Evolutionary conservation across 2,888 invertebrate species (phyloP), one percentile per base, ranked within the genome.

Genomic region (Sphaerophoria rueppellii): DNA sequence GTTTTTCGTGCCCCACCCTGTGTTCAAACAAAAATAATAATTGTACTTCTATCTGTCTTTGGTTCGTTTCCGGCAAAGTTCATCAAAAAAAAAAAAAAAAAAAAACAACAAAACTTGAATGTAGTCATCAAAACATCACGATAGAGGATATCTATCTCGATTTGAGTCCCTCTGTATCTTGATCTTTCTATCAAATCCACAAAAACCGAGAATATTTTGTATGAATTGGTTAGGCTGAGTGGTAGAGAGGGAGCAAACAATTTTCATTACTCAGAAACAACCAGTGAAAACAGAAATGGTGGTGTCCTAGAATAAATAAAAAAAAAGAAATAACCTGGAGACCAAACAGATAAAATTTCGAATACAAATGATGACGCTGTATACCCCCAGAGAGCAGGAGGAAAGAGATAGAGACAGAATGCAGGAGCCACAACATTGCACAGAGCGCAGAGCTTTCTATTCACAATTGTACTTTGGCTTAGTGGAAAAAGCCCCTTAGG

Each of bases 191-290:
- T 6, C 43, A 43, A 43, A 9, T 11, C 6, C 9, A 40, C 11
- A 40, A 60, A 60, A 60, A 11, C 12, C 16, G 11, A 24, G 16
- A 58, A 43, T 12, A 24, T 24, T n/a, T 2, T 24, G 24, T 24
- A 24, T 24, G 37, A 37, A 43, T 58, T 11, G 16, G 40, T 43
- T 11, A 1, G 24, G 24, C 24, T 24, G 14, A 50, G 48, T 6
- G 48, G 48, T 48, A 48, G 24, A 48, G 34, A 35, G 24, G 34
- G 5, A 16, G 14, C 34, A 6, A 35, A 72, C 54, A 67, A 72
- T 82, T 77, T 82, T 82, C 81, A 82, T 82, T 82, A 82, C 77
- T 72, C 65, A 70, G 70, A 9, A 70, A 43, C 46, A 54, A 77
- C 60, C 57, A 61, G 58, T 48, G 14, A 48, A 77, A 61, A 77